These are phyloP conservation scores for Pentamera pediparva DNA, from an alignment of 53 echinoderm and acorn worm genomes.

Conservation along the genomic window DNA sequence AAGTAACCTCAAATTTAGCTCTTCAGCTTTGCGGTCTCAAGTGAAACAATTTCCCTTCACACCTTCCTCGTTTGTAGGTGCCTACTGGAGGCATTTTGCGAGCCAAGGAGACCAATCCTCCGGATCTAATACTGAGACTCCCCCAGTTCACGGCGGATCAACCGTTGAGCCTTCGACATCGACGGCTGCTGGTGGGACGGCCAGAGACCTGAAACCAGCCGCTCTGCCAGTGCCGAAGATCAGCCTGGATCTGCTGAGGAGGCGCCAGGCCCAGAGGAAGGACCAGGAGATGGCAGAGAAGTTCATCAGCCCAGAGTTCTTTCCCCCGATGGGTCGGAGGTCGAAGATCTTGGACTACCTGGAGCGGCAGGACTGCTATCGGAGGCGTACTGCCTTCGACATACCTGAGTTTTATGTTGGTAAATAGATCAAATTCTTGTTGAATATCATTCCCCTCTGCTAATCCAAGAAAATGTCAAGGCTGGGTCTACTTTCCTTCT, in stretches of 20 bases:
- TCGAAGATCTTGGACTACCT: conserved; percentile 69
- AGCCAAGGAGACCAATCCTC: neutral
- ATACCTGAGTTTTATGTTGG: conserved; percentile 96
- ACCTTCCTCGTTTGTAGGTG: too few species aligned
- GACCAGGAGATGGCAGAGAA: conserved; percentile 33
- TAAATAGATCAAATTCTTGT: conserved; percentile 32
- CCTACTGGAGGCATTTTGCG: conserved; percentile 4
- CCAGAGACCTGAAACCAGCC: neutral
- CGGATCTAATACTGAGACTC: neutral
- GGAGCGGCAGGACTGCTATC: conserved; percentile 76
- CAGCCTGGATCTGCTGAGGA: conserved; percentile 16
- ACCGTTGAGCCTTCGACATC: neutral
- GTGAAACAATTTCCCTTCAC: too few species aligned
- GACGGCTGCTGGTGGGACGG: neutral
- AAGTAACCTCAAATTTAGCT: too few species aligned
- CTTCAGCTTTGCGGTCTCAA: too few species aligned
- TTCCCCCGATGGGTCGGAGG: conserved; percentile 75
- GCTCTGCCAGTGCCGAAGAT: conserved; percentile 18
- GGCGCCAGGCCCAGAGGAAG: conserved; percentile 37
- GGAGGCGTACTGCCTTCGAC: conserved; percentile 61
- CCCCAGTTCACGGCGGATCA: neutral
- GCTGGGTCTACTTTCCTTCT: too few species aligned
- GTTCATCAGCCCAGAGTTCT: conserved; percentile 87
- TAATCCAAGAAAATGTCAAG: too few species aligned
- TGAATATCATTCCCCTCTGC: neutral